phyloP scores from a whole-genome alignment of 1,140 invertebrate genomes.

The Megalonaias nervosa region DNA sequence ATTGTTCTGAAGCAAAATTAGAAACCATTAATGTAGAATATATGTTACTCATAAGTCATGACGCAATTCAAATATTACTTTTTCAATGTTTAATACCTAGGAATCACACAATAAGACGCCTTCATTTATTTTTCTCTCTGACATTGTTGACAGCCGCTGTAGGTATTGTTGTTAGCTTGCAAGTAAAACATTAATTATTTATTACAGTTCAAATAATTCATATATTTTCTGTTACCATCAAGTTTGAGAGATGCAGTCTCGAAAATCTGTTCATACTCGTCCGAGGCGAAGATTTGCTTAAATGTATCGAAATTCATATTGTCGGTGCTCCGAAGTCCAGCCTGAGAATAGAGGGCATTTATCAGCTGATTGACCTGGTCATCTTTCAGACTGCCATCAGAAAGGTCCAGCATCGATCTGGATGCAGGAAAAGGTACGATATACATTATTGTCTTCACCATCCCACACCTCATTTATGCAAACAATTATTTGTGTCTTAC shows the following conservation, averaged over 20 bases:
- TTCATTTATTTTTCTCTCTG: no score
- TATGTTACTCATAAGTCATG: no score
- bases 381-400: conserved; percentile 36
- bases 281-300: conserved; percentile 44
- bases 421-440: neutral
- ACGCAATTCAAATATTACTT: no score
- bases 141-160: no score
- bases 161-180: no score
- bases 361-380: conserved; percentile 32
- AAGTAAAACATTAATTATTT: no score
- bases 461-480: neutral
- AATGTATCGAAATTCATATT: conserved; percentile 40
- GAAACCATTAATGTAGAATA: no score
- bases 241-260: conserved; percentile 36
- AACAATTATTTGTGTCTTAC: neutral
- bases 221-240: conserved; percentile 3
- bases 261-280: conserved; percentile 41
- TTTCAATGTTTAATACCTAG: no score
- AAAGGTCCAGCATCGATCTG: conserved; percentile 49
- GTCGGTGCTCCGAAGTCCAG: conserved; percentile 15
- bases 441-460: neutral
- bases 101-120: no score
- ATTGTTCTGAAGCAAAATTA: no score
- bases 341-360: conserved; percentile 34
- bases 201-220: no score